Conservation (phyloP, 2,113 vertebrate genomes). For the Rhinogobius similis region DNA sequence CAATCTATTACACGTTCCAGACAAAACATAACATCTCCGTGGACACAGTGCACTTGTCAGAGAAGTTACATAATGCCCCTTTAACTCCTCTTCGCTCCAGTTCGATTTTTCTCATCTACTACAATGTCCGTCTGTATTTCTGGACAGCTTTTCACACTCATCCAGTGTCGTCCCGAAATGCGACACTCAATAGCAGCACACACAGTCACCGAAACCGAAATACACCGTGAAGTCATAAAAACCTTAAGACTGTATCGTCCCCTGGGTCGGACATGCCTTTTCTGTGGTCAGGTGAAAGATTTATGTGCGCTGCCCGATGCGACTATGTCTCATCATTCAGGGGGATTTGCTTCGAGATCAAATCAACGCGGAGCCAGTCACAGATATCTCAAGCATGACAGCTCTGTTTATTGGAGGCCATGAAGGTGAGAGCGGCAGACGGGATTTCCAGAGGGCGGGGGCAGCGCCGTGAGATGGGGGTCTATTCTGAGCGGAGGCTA, state of each 20-base stretch:
- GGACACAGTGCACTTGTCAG: background rate
- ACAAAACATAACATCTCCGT: background rate
- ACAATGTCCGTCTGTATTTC: no score
- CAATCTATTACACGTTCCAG: no score
- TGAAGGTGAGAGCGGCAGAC: conserved; percentile 52
- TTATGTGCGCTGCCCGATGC: conserved; percentile 14
- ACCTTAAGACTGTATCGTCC: conserved; percentile 17
- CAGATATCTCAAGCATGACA: conserved; percentile 53
- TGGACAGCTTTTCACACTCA: no score
- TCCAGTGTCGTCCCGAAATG: no score
- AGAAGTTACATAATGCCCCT: background rate
- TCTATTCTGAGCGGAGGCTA: conserved; percentile 41
- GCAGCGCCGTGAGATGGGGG: background rate
- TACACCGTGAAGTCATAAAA: conserved; percentile 26
- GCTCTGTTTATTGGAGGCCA: conserved; percentile 62
- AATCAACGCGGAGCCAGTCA: conserved; percentile 40
- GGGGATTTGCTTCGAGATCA: conserved; percentile 40
- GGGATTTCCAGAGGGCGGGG: conserved; percentile 24
- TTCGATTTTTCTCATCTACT: no score
- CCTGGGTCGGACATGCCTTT: background rate
- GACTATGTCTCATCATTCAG: conserved; percentile 45
- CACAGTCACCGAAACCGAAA: conserved; percentile 21
- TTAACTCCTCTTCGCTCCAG: no score
- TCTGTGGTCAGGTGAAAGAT: conserved; percentile 39
- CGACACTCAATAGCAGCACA: background rate